These are phyloP conservation scores for Danaus plexippus DNA, from an alignment of 1,140 invertebrate genomes.

Conservation along the genomic window DNA sequence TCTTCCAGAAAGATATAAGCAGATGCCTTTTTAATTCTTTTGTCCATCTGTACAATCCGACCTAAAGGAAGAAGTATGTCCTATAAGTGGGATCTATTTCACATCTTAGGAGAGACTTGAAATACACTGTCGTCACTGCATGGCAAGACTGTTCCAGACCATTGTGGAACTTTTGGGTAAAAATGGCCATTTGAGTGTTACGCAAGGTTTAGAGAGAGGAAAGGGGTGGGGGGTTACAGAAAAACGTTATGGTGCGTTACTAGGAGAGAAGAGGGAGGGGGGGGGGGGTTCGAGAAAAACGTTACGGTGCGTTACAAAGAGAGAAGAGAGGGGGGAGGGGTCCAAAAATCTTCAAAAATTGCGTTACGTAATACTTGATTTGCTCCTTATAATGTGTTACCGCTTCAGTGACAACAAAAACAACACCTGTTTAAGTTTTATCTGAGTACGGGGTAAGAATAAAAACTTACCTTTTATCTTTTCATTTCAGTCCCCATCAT, in stretches of 20 bases:
- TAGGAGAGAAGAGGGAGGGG: conserved; percentile 6
- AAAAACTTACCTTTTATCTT: no score
- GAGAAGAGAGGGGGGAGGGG: no score
- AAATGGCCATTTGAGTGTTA: conserved; percentile 13
- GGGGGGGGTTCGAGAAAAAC: no score
- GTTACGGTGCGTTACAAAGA: no score
- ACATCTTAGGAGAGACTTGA: conserved; percentile 21
- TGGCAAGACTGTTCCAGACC: conserved; percentile 22
- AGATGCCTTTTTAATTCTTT: no score
- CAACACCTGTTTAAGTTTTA: no score
- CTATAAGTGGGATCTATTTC: conserved; percentile 23
- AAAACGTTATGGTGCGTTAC: conserved; percentile 3
- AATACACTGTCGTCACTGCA: conserved; percentile 22
- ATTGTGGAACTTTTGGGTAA: conserved; percentile 17
- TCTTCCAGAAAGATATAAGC: no score
- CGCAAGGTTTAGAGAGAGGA: conserved; percentile 10
- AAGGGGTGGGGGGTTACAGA: not conserved
- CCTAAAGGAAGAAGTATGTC: conserved; percentile 18
- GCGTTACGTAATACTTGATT: conserved; percentile 20
- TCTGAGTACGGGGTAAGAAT: no score
- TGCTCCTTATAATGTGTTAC: no score
- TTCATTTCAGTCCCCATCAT: no score
- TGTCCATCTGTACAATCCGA: conserved; percentile 21
- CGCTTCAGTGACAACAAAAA: no score
- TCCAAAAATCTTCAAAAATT: conserved; percentile 17